phyloP scores from a whole-genome alignment of 2,797 vertebrate species.

The Alosa sapidissima region DNA sequence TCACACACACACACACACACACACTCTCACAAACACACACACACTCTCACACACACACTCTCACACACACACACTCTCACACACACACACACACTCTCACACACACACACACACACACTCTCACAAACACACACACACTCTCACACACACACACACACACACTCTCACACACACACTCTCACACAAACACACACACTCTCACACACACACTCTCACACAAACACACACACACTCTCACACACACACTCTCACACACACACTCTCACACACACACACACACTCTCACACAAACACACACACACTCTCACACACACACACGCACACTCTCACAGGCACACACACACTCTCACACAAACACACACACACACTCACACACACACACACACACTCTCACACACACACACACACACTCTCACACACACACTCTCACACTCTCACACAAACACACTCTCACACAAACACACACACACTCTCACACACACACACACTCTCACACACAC shows the following conservation, averaged over 20 bases:
- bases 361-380: neutral
- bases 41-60: neutral
- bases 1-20: neutral
- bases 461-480: neutral
- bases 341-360: too few relatives aligned
- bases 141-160: too few relatives aligned
- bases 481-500: neutral
- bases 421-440: neutral
- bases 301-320: neutral
- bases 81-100: too few relatives aligned
- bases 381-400: neutral
- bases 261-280: too few relatives aligned
- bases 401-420: neutral
- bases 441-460: neutral
- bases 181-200: slow-evolving; percentile 1
- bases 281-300: neutral
- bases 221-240: neutral
- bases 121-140: neutral
- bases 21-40: neutral
- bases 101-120: neutral
- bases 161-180: neutral
- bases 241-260: neutral
- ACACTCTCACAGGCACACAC: neutral
- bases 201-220: too few relatives aligned
- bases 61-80: neutral